Evolutionary conservation across 2,888 invertebrate species (phyloP).

Genomic region (Ganaspis brasiliensis): DNA sequence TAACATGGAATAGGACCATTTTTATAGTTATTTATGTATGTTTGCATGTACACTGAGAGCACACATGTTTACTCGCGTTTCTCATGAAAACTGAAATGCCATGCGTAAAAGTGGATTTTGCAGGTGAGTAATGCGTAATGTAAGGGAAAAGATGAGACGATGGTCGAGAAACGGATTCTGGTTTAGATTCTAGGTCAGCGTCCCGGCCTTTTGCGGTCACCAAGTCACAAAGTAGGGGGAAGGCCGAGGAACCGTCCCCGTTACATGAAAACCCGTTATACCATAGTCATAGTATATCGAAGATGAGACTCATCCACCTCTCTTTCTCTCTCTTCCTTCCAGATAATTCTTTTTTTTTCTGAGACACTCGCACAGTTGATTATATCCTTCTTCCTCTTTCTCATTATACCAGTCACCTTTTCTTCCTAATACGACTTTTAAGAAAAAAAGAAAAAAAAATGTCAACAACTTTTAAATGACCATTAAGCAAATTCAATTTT

Average conservation of each 20-base stretch:
- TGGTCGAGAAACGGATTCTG: constrained; percentile 68
- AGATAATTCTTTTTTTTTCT: neutral
- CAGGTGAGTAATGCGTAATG: constrained; percentile 1
- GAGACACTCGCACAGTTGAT: neutral
- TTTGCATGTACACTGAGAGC: no score
- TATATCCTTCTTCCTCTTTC: constrained; percentile 9
- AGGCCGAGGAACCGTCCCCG: constrained; percentile 75
- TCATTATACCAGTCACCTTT: neutral
- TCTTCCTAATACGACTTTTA: neutral
- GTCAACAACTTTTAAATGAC: constrained; percentile 8
- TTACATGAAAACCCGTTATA: constrained; percentile 68
- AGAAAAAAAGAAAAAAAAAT: constrained; percentile 12
- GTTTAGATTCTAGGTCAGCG: constrained; percentile 78
- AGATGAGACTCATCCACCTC: constrained; percentile 40
- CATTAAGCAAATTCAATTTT: constrained; percentile 7
- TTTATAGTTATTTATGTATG: no score
- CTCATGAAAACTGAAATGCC: neutral
- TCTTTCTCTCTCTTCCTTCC: neutral
- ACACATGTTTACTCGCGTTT: neutral
- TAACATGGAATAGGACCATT: no score
- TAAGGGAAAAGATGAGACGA: constrained; percentile 51
- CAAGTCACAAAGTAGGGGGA: constrained; percentile 68
- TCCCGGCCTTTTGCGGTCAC: constrained; percentile 75
- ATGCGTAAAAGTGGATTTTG: constrained; percentile 5
- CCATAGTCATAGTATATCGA: constrained; percentile 50